These are phyloP conservation scores for Chiloscyllium punctatum DNA, from an alignment of 2,797 vertebrate genomes.

Conservation along the genomic window DNA sequence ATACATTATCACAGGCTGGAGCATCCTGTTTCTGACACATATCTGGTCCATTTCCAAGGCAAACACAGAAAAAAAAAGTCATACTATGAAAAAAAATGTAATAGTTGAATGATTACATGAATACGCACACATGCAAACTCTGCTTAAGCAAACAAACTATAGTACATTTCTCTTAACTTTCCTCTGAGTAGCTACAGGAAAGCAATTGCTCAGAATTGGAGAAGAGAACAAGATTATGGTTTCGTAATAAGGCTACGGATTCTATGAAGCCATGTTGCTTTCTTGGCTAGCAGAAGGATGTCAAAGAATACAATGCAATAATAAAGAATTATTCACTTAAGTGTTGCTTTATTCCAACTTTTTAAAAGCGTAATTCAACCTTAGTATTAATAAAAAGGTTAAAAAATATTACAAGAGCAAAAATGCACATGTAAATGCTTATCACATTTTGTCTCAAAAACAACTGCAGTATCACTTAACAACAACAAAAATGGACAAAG, in stretches of 20 bases:
- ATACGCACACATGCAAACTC: too few species aligned
- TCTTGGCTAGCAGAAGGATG: neutral
- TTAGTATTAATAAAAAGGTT: neutral
- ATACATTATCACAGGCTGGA: neutral
- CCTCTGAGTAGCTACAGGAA: neutral
- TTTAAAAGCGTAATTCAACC: neutral
- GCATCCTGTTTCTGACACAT: neutral
- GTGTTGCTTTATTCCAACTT: neutral
- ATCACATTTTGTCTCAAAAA: neutral
- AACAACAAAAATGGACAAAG: neutral
- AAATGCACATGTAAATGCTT: neutral
- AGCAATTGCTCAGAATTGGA: neutral
- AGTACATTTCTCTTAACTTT: neutral
- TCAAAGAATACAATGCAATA: too few species aligned
- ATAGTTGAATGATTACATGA: neutral
- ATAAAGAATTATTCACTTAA: neutral
- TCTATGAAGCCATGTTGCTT: neutral
- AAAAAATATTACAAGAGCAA: neutral
- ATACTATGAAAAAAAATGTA: neutral
- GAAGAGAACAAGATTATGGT: neutral
- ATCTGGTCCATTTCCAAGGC: neutral
- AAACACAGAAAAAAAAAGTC: neutral
- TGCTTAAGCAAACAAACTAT: neutral
- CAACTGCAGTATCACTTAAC: neutral
- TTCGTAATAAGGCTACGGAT: neutral